Conservation (phyloP, 2,113 vertebrate genomes). For the Podarcis raffonei region DNA sequence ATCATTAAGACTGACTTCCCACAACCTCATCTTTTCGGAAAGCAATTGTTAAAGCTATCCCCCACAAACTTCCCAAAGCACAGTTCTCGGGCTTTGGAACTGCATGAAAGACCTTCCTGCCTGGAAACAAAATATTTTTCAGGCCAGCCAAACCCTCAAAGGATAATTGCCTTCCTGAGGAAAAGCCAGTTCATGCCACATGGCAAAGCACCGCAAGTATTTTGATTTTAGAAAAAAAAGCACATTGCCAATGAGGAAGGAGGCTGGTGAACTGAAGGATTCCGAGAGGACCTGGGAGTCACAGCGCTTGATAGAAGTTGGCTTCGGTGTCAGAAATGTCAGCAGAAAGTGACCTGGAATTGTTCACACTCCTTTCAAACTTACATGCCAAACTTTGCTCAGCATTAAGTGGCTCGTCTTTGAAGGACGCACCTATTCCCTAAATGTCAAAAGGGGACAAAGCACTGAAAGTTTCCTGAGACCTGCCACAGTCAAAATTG, state of each 20-base stretch:
- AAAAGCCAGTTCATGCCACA: neutral
- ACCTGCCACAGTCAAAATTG: slow-evolving; percentile 5
- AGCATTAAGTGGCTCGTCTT: slow-evolving; percentile 23
- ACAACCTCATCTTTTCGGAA: neutral
- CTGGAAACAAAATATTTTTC: slow-evolving; percentile 25
- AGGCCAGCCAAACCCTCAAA: slow-evolving; percentile 18
- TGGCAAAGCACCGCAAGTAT: neutral
- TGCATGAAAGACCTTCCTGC: slow-evolving; percentile 6
- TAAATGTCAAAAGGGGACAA: slow-evolving; percentile 39
- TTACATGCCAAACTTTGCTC: neutral
- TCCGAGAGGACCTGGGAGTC: neutral
- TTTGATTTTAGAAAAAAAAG: neutral
- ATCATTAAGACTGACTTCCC: neutral
- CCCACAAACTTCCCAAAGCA: slow-evolving; percentile 20
- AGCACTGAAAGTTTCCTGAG: slow-evolving; percentile 24
- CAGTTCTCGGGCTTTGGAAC: neutral
- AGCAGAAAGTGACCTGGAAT: neutral
- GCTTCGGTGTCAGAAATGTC: neutral
- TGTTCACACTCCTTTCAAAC: neutral
- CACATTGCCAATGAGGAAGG: neutral
- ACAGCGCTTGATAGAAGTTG: neutral
- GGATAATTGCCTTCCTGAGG: neutral
- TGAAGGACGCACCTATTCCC: slow-evolving; percentile 49
- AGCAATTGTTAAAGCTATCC: neutral
- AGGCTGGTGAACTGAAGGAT: neutral